phyloP scores from a whole-genome alignment of 92 coral and sea anemone species.

The Zoanthus sansibaricus region DNA sequence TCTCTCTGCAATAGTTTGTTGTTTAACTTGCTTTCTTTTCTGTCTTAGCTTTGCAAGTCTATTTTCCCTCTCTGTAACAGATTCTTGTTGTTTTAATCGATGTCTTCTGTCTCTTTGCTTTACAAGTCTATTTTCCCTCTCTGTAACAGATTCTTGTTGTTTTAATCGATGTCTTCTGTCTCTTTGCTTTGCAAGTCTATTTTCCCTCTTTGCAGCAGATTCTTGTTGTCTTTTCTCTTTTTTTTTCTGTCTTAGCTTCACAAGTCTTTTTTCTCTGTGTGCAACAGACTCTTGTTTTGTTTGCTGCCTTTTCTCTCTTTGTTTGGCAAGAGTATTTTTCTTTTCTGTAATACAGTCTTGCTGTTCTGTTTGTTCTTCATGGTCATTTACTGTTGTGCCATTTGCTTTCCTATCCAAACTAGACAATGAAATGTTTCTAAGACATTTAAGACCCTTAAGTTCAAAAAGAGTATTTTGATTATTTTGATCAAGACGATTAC shows the following conservation, averaged over 20 bases:
- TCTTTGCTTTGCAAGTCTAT: conserved; percentile 21
- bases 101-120: conserved; percentile 19
- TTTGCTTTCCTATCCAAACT: neutral
- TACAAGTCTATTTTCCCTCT: conserved; percentile 3
- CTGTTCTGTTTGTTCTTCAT: conserved; percentile 16
- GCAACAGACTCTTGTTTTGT: conserved; percentile 14
- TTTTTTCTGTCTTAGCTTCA: conserved; percentile 9
- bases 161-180: neutral
- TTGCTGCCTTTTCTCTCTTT: neutral
- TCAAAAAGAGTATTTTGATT: conserved; percentile 28
- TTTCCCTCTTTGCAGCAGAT: conserved; percentile 8
- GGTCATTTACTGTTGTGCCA: conserved; percentile 7
- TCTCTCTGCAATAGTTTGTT: neutral
- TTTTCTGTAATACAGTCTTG: conserved; percentile 22
- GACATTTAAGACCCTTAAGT: conserved; percentile 37
- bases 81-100: neutral
- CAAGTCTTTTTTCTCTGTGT: conserved; percentile 28
- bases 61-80: conserved; percentile 2
- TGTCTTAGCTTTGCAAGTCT: neutral
- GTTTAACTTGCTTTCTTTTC: too few species aligned
- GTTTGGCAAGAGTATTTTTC: conserved; percentile 11
- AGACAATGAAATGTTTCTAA: conserved; percentile 32
- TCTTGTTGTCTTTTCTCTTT: neutral
- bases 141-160: conserved; percentile 1
- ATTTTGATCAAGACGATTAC: neutral